A percentile compares a stretch with the other conserved stretches of the same genome.
Conservation (phyloP, 2,888 invertebrate genomes). For the Drosophila bunnanda region DNA sequence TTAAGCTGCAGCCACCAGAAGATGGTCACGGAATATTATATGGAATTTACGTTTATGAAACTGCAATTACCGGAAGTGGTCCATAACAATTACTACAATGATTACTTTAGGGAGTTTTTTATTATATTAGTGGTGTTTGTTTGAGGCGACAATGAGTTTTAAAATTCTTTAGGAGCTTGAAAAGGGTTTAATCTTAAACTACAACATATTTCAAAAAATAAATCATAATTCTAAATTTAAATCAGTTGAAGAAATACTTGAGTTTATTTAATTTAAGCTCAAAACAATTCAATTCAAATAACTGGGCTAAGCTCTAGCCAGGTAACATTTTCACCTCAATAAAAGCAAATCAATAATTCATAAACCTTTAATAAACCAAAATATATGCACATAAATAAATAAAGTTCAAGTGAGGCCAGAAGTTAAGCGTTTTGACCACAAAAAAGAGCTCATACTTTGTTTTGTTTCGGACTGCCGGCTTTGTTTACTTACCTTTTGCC, state of each 20-base stretch:
- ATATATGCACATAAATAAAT: constrained; percentile 59
- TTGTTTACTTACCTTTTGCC: constrained; percentile 67
- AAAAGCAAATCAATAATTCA: constrained; percentile 56
- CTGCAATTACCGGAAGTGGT: constrained; percentile 23
- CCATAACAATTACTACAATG: constrained; percentile 16
- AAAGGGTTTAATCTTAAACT: background rate
- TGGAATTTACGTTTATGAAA: constrained; percentile 9
- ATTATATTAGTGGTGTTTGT: background rate
- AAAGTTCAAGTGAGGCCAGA: constrained; percentile 47
- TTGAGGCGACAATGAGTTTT: background rate
- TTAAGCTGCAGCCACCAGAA: constrained; percentile 29
- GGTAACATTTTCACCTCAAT: constrained; percentile 3
- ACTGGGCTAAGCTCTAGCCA: background rate
- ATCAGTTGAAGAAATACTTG: no score
- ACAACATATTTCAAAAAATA: no score
- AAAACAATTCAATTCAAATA: background rate
- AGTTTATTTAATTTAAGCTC: background rate
- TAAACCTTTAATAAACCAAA: constrained; percentile 44
- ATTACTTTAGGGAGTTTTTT: background rate
- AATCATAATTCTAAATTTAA: no score
- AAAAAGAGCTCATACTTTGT: background rate
- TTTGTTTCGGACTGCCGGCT: constrained; percentile 24
- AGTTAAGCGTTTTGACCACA: constrained; percentile 39
- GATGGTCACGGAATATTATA: constrained; percentile 7
- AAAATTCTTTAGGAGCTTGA: background rate